Evolutionary conservation across 2,113 vertebrate genomes (phyloP), one percentile per base, ranked within the genome.

Genomic region (Promerops cafer): DNA sequence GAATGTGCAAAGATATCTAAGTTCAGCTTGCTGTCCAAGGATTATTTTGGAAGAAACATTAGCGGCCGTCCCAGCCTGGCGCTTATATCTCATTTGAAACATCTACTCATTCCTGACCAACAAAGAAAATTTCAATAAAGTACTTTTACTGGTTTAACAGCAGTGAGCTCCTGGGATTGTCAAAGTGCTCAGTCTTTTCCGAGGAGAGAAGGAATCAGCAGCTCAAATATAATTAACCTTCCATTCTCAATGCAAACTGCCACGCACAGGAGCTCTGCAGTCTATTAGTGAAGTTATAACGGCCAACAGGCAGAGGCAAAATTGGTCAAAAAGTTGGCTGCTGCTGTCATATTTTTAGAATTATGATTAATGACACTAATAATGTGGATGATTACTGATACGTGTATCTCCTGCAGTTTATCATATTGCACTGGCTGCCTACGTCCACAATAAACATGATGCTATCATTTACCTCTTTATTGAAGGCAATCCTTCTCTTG

Each of bases 191-290:
- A 98, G 96, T 92, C 97, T 98, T 98, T 97, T 96, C 98, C 97
- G 33, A 97, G 97, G 98, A 98, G 97, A 98, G 97, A 98, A 98
- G 97, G 98, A 98, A 98, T 98, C 98, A 98, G 98, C 98, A 98
- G 98, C 98, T 98, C 98, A 98, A 98, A 99, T 98, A 99, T 99
- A 99, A 99, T 99, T 99, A 99, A 99, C 99, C 98, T 99, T 99
- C 98, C 98, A 98, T 99, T 98, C 98, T 98, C 98, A 97, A 97
- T 98, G 98, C 98, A 98, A 98, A 98, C 98, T 97, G 98, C 98
- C 98, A 98, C 97, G 61, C 98, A 98, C 95, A 97, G 98, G 98
- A 98, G 98, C 97, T 93, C 94, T 83, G 97, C 97, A 96, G 98
- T 97, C 98, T 98, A 98, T 98, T 97, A 98, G 98, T 86, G 96